These are phyloP conservation scores for Sphaerophoria rueppellii DNA, from an alignment of 2,888 invertebrate species.

Conservation along the genomic window DNA sequence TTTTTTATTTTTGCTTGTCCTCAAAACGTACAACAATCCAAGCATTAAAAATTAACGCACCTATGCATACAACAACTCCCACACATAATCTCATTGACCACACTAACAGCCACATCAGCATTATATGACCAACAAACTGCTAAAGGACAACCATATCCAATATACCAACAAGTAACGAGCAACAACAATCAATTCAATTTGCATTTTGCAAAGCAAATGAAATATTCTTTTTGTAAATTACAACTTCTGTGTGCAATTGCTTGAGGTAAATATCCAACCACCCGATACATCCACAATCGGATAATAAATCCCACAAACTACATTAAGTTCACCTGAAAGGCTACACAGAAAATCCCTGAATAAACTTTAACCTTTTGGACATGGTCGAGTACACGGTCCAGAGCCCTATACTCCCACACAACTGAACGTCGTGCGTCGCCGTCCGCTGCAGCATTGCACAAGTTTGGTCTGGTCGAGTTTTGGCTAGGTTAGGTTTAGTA, in stretches of 20 bases:
- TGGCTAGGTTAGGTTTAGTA: background rate
- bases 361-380: slow-evolving; percentile 69
- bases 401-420: slow-evolving; percentile 19
- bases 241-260: slow-evolving; percentile 38
- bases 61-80: slow-evolving; percentile 10
- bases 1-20: background rate
- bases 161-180: too few species aligned
- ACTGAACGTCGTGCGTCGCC: background rate
- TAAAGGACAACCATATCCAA: background rate
- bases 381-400: background rate
- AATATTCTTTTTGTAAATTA: slow-evolving; percentile 67
- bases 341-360: slow-evolving; percentile 41
- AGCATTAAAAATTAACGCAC: slow-evolving; percentile 12
- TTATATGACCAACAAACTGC: slow-evolving; percentile 13
- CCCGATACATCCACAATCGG: slow-evolving; percentile 48
- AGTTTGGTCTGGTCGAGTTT: background rate
- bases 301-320: slow-evolving; percentile 66
- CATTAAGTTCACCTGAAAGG: slow-evolving; percentile 36
- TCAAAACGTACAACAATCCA: background rate
- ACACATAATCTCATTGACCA: slow-evolving; percentile 4
- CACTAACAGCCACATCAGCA: background rate
- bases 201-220: slow-evolving; percentile 62
- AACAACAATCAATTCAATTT: slow-evolving; percentile 62
- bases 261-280: slow-evolving; percentile 44
- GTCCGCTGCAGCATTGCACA: background rate